Percentiles rank a stretch among this genome's conserved stretches.
Conservation (phyloP, 2,113 vertebrate species). For the Mastomys coucha region DNA sequence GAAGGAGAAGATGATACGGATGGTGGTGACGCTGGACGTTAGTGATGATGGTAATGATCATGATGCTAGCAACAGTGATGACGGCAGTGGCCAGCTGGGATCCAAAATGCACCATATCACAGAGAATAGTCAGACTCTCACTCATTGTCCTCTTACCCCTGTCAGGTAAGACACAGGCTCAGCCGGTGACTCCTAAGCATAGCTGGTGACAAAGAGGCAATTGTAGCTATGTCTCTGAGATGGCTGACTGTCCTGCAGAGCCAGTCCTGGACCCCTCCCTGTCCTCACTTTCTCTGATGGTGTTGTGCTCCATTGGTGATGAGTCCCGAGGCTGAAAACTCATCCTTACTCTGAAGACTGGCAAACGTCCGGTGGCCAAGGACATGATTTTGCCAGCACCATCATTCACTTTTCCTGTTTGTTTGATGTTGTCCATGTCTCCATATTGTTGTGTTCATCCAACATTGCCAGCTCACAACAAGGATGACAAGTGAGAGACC, state of each 20-base stretch:
- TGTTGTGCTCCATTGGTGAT: neutral
- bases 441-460: neutral
- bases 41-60: rapidly evolving
- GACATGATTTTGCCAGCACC: neutral
- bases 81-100: neutral
- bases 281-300: neutral
- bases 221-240: rapidly evolving
- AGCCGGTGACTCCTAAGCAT: rapidly evolving
- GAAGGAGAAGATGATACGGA: neutral
- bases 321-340: neutral
- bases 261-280: neutral
- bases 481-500: neutral
- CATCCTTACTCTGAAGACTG: neutral
- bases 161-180: neutral
- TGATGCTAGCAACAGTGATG: neutral
- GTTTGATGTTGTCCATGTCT: neutral
- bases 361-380: neutral
- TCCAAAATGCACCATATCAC: neutral
- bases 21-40: neutral
- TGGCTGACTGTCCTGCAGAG: neutral
- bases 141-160: no score
- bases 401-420: neutral
- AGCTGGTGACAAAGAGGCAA: no score
- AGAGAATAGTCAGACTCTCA: rapidly evolving
- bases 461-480: neutral